Base-by-base conservation (phyloP, 2,888 invertebrate genomes). In the Calameuta pallipes region DNA sequence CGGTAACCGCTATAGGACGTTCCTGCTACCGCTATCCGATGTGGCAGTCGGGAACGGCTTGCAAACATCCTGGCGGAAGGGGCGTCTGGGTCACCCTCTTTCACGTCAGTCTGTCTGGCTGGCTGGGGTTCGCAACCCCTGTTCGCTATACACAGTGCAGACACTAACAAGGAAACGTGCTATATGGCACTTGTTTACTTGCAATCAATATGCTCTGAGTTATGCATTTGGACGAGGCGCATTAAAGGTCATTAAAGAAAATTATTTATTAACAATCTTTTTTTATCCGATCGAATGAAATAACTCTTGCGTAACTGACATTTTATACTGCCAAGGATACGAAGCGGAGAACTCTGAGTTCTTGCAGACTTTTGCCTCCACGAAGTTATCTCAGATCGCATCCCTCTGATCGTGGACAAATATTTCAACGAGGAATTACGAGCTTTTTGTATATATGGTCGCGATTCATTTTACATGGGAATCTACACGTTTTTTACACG, bases 11-110 rank as follows among this genome's bases (percentile, higher is more conserved):
- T 41, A 41, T 41, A 41, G 41, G 41, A 41, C n/a, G 30, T 13
- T 30, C 30, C 30, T 70, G 33, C 33, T 70, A 71, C 31, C 87
- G 83, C 86, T 85, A 84, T 83, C 84, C 84, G 85, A 85, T 82
- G 84, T 82, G 84, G 83, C 82, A 82, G 83, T 77, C 78, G 77
- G 56, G 56, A 82, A 81, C 77, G 80, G 86, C 83, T 84, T 81
- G 84, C 83, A 85, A 86, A 87, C 83, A 84, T 82, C 75, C 76
- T 76, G 70, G 79, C 85, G 85, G 88, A 87, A 88, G 89, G 88
- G 88, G 89, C 88, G 90, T 90, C 90, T 90, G 89, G 89, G 89
- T 90, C 89, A 90, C 89, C 90, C 90, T 87, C 86, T 90, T 89
- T 87, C 85, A 84, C 85, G 86, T 86, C 85, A 84, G 84, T 85